phyloP scores from a whole-genome alignment of 2,888 invertebrate genomes.

The Melanophora roralis region DNA sequence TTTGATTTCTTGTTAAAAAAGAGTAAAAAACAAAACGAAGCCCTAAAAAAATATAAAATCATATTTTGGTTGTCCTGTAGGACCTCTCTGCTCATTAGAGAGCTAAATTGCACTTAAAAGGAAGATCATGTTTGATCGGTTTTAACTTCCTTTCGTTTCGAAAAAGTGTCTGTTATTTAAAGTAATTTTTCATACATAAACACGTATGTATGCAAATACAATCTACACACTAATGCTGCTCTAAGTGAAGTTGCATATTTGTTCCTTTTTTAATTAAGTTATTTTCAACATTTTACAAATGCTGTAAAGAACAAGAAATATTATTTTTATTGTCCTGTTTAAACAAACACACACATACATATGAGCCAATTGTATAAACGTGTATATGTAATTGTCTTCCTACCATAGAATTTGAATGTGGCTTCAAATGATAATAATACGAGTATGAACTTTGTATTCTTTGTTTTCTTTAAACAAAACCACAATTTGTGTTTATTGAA shows the following conservation, averaged over 20 bases:
- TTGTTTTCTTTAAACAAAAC: conserved; percentile 24
- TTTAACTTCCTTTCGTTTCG: no score
- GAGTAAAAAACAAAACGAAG: no score
- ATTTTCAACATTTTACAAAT: conserved; percentile 34
- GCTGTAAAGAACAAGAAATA: conserved; percentile 28
- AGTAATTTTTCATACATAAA: no score
- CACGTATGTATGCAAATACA: no score
- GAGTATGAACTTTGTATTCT: conserved; percentile 52
- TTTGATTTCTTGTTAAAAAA: no score
- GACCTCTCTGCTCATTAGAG: no score
- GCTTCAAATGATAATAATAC: conserved; percentile 51
- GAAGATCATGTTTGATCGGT: no score
- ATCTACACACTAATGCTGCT: conserved; percentile 6
- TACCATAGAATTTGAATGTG: conserved; percentile 13
- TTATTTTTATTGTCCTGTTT: conserved; percentile 56
- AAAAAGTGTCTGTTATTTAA: no score
- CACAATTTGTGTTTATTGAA: conserved; percentile 62
- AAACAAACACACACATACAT: no score
- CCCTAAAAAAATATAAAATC: no score
- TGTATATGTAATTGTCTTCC: neutral
- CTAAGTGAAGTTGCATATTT: conserved; percentile 4
- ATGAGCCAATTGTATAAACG: conserved; percentile 8
- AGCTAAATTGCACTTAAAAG: no score
- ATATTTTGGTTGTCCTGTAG: no score
- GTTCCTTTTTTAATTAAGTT: neutral